Conservation (phyloP, 1,140 invertebrate species). For the Camponotus pennsylvanicus region DNA sequence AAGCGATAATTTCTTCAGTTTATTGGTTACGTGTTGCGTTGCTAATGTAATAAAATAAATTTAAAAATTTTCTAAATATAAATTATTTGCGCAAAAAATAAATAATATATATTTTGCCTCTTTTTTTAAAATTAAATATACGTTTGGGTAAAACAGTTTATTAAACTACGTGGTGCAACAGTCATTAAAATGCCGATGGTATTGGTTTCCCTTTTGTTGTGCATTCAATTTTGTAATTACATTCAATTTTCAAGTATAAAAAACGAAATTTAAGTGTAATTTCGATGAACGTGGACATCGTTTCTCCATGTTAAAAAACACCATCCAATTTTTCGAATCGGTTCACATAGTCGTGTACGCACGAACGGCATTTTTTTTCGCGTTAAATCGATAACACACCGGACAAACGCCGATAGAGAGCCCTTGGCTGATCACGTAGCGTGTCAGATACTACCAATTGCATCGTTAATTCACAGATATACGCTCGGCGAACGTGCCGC, state of each 20-base stretch:
- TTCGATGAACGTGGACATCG: slow-evolving; percentile 9
- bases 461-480: slow-evolving; percentile 62
- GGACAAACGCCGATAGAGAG: slow-evolving; percentile 37
- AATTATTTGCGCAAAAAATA: not conserved
- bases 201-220: not conserved
- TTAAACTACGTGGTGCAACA: not conserved
- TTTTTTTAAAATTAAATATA: slow-evolving; percentile 28
- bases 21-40: not conserved
- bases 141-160: slow-evolving; percentile 6
- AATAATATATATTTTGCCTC: not conserved
- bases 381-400: slow-evolving; percentile 35
- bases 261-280: slow-evolving; percentile 9
- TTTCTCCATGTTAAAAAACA: slow-evolving; percentile 48
- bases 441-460: slow-evolving; percentile 44
- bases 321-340: slow-evolving; percentile 36
- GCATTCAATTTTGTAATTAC: slow-evolving; percentile 2
- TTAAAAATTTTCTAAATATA: not conserved
- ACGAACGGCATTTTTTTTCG: slow-evolving; percentile 35
- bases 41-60: not conserved
- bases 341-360: not conserved
- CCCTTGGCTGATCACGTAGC: slow-evolving; percentile 27
- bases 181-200: not conserved
- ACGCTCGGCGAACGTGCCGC: slow-evolving; percentile 38
- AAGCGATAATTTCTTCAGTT: not conserved
- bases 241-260: slow-evolving; percentile 1